phyloP scores from a whole-genome alignment of 2,888 invertebrate genomes.

The Sceliomorpha sp. region DNA sequence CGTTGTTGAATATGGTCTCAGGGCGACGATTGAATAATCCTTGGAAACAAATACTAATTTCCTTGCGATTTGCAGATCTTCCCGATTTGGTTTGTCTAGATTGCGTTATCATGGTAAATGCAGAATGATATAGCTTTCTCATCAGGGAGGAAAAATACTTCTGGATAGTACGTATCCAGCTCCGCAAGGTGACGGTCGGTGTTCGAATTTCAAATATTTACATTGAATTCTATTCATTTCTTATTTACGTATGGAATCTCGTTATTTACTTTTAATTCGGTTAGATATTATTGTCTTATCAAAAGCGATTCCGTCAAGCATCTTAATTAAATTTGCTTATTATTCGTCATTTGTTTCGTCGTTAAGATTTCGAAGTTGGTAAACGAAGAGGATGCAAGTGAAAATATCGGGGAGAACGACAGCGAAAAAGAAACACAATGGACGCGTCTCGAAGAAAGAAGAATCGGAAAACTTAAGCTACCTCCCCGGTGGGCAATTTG shows the following conservation, averaged over 20 bases:
- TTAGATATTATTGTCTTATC: conserved; percentile 15
- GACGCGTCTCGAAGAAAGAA: conserved; percentile 37
- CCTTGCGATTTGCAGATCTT: conserved; percentile 22
- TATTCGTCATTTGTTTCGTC: not conserved
- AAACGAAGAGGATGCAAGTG: conserved; percentile 10
- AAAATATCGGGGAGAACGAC: conserved; percentile 6
- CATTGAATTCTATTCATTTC: conserved; percentile 15
- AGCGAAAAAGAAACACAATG: conserved; percentile 17
- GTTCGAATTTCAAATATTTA: conserved; percentile 26
- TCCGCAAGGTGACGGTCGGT: conserved; percentile 6
- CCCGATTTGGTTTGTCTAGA: not conserved
- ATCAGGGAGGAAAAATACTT: conserved; percentile 11
- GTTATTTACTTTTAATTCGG: conserved; percentile 30
- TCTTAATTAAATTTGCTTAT: conserved; percentile 3
- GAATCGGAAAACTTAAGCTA: conserved; percentile 36
- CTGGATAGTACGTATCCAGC: not conserved
- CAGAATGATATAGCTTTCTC: not conserved
- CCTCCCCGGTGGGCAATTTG: conserved; percentile 64
- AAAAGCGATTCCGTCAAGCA: conserved; percentile 8
- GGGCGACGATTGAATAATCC: not conserved
- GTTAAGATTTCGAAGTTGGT: conserved; percentile 4
- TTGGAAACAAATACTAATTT: conserved; percentile 8
- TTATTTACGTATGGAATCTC: conserved; percentile 17
- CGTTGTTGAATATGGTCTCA: conserved; percentile 4
- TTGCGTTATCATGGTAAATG: not conserved